phyloP scores from a whole-genome alignment of 2,797 vertebrate species.

The Champsocephalus esox region DNA sequence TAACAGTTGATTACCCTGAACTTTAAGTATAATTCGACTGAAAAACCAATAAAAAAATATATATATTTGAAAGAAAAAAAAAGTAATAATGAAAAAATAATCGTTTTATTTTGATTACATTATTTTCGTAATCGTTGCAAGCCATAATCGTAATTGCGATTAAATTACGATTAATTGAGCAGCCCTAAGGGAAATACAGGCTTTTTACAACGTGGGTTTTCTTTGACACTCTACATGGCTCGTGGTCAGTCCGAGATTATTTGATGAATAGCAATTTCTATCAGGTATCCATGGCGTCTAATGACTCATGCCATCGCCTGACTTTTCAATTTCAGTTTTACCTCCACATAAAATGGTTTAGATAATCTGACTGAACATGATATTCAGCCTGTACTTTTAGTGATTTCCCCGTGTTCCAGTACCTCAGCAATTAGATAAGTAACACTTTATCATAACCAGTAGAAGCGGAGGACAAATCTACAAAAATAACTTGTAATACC shows the following conservation, averaged over 20 bases:
- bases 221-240: not conserved
- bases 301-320: not conserved
- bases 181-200: too few relatives aligned
- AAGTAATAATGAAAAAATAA: too few relatives aligned
- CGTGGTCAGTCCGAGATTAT: not conserved
- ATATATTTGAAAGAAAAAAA: too few relatives aligned
- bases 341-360: not conserved
- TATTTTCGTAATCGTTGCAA: too few relatives aligned
- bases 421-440: slow-evolving; percentile 11
- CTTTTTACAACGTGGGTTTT: not conserved
- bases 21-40: too few relatives aligned
- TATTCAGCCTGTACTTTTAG: not conserved
- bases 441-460: not conserved
- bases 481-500: slow-evolving; percentile 18
- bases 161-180: too few relatives aligned
- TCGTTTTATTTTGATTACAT: too few relatives aligned
- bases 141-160: too few relatives aligned
- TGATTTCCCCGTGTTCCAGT: not conserved
- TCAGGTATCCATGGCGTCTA: not conserved
- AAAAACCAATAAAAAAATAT: too few relatives aligned
- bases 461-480: not conserved
- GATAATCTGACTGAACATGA: not conserved
- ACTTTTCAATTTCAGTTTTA: slow-evolving; percentile 13
- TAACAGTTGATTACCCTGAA: too few relatives aligned
- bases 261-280: not conserved